phyloP scores from a whole-genome alignment of 92 coral and sea anemone species.

The Bergia sp. region DNA sequence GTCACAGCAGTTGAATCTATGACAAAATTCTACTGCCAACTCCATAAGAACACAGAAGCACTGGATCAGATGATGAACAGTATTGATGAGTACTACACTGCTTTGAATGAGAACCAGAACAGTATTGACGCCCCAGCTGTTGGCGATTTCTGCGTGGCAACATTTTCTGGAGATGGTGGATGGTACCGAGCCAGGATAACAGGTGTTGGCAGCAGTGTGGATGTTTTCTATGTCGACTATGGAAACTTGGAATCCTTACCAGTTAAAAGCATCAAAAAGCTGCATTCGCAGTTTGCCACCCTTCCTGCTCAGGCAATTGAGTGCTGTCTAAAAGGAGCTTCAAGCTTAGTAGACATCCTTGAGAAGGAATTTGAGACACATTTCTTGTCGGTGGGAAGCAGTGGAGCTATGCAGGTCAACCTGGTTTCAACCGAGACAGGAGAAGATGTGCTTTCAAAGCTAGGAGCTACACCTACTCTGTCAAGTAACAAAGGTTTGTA shows the following conservation, averaged over 20 bases:
- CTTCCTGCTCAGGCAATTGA: slow-evolving; percentile 75
- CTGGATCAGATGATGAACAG: slow-evolving; percentile 67
- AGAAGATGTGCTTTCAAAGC: background rate
- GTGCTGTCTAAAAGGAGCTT: background rate
- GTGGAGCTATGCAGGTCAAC: slow-evolving; percentile 53
- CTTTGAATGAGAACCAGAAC: slow-evolving; percentile 55
- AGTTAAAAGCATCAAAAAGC: slow-evolving; percentile 52
- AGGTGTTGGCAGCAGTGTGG: slow-evolving; percentile 29
- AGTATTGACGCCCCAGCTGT: slow-evolving; percentile 30
- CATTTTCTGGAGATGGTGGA: slow-evolving; percentile 74
- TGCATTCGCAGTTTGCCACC: slow-evolving; percentile 55
- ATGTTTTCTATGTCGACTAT: slow-evolving; percentile 86
- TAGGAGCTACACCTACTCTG: background rate
- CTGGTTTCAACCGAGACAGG: slow-evolving; percentile 52
- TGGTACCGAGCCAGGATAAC: slow-evolving; percentile 82
- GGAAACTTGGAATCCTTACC: slow-evolving; percentile 87
- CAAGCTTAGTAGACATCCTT: slow-evolving; percentile 27
- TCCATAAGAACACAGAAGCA: slow-evolving; percentile 25
- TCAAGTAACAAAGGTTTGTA: background rate
- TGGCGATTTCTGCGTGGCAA: slow-evolving; percentile 66
- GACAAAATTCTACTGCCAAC: slow-evolving; percentile 59
- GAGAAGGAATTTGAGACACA: slow-evolving; percentile 70
- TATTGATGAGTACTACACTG: slow-evolving; percentile 71
- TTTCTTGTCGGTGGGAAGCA: slow-evolving; percentile 37
- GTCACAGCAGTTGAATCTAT: slow-evolving; percentile 12